phyloP scores from a whole-genome alignment of 2,797 vertebrate genomes.

The Sebastes trivittatus region DNA sequence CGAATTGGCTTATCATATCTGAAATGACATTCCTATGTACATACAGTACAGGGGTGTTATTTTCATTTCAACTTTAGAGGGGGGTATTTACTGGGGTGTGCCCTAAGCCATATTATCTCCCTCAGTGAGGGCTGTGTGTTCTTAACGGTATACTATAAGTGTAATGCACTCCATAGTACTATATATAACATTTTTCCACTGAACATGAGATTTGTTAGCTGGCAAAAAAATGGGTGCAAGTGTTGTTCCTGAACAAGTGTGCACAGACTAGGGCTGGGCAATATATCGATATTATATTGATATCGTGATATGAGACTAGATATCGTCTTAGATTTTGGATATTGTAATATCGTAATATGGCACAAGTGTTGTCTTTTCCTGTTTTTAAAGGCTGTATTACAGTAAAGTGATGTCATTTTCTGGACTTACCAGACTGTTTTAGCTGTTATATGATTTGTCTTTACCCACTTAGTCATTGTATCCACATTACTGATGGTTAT shows the following conservation, averaged over 20 bases:
- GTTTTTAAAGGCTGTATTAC: too few relatives aligned
- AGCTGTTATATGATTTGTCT: accelerated
- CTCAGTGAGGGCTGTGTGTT: not conserved
- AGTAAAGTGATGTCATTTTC: accelerated
- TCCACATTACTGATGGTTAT: too few relatives aligned
- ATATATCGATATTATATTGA: too few relatives aligned
- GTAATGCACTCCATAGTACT: not conserved
- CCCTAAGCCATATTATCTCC: not conserved
- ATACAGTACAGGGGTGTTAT: not conserved
- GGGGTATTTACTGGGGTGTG: not conserved
- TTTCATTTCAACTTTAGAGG: not conserved
- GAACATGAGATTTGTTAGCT: not conserved
- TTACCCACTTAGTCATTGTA: accelerated
- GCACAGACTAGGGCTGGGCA: too few relatives aligned
- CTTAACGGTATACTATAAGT: not conserved
- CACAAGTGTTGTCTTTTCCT: too few relatives aligned
- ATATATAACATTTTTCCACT: not conserved
- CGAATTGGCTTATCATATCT: not conserved
- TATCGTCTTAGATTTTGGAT: too few relatives aligned
- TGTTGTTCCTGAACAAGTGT: too few relatives aligned
- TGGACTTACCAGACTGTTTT: too few relatives aligned
- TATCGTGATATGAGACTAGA: too few relatives aligned
- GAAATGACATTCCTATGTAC: not conserved
- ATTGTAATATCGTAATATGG: too few relatives aligned
- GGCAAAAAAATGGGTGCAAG: not conserved